These are phyloP conservation scores for Calcarius ornatus DNA, from an alignment of 2,113 vertebrate species.

Conservation along the genomic window DNA sequence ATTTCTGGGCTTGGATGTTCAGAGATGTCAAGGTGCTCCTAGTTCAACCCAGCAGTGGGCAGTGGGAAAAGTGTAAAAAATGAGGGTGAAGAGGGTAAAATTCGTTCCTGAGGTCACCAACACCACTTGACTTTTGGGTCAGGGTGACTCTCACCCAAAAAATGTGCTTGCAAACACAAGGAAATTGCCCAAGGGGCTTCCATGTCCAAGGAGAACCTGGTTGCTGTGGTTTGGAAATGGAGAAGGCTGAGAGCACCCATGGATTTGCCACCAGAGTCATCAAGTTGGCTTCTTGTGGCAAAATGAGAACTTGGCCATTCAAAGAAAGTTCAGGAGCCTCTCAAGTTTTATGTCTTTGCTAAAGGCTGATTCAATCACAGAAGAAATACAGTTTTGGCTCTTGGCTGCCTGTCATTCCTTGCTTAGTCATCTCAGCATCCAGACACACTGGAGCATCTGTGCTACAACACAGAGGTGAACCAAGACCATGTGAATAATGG, in stretches of 20 bases:
- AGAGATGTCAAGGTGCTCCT: background rate
- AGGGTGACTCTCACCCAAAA: background rate
- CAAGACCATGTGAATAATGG: background rate
- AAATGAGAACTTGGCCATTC: background rate
- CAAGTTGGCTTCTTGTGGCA: background rate
- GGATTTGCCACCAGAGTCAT: background rate
- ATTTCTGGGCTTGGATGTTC: background rate
- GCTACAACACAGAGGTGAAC: background rate
- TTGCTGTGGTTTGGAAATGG: background rate
- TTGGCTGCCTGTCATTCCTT: background rate
- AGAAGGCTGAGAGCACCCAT: background rate
- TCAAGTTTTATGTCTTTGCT: background rate
- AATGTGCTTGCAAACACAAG: background rate
- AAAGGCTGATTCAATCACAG: background rate
- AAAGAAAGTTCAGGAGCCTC: background rate
- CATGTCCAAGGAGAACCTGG: background rate
- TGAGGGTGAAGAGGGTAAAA: background rate
- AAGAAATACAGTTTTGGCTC: background rate
- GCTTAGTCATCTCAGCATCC: background rate
- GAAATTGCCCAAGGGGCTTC: background rate
- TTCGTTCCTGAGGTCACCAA: rapidly evolving
- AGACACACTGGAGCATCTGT: rapidly evolving
- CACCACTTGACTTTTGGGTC: rapidly evolving
- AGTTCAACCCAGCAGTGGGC: background rate
- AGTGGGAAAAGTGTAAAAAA: background rate